Evolutionary conservation across 2,797 vertebrate genomes (phyloP).

Genomic region (Enteromius afrohamiltoni): DNA sequence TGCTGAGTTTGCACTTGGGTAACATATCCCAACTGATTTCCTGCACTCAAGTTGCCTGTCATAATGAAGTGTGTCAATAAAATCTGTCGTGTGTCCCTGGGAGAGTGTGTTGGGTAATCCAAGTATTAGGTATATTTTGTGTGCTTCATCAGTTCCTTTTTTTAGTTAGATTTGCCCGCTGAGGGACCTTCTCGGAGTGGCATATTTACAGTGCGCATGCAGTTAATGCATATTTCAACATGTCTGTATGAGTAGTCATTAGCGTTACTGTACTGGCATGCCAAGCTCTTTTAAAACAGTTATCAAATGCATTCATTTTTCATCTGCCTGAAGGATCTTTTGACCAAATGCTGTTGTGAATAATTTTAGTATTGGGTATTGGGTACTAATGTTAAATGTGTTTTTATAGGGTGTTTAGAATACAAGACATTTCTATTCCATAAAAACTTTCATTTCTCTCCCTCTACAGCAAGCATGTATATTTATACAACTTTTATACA

Average conservation of each 20-base stretch:
- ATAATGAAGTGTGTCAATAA: slow-evolving; percentile 17
- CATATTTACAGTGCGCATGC: slow-evolving; percentile 60
- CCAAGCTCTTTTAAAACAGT: slow-evolving; percentile 65
- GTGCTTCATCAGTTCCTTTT: not conserved
- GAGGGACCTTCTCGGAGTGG: not conserved
- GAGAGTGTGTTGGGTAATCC: not conserved
- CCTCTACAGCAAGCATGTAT: not conserved
- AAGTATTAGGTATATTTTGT: not conserved
- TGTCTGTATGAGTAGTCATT: slow-evolving; percentile 66
- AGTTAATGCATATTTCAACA: slow-evolving; percentile 65
- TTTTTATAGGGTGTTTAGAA: not conserved
- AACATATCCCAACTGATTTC: slow-evolving; percentile 8
- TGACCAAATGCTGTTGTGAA: not conserved
- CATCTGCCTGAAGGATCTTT: not conserved
- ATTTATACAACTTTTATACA: not conserved
- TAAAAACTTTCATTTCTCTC: too few relatives aligned
- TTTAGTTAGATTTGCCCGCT: not conserved
- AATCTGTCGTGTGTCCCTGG: not conserved
- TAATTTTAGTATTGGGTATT: not conserved
- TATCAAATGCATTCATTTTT: slow-evolving; percentile 44
- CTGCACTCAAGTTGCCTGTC: not conserved
- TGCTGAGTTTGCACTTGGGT: slow-evolving; percentile 10
- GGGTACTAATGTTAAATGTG: not conserved
- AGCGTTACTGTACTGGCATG: slow-evolving; percentile 51
- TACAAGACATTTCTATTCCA: not conserved